Base-by-base conservation (phyloP, 2,113 vertebrate species). In the Microtus ochrogaster region DNA sequence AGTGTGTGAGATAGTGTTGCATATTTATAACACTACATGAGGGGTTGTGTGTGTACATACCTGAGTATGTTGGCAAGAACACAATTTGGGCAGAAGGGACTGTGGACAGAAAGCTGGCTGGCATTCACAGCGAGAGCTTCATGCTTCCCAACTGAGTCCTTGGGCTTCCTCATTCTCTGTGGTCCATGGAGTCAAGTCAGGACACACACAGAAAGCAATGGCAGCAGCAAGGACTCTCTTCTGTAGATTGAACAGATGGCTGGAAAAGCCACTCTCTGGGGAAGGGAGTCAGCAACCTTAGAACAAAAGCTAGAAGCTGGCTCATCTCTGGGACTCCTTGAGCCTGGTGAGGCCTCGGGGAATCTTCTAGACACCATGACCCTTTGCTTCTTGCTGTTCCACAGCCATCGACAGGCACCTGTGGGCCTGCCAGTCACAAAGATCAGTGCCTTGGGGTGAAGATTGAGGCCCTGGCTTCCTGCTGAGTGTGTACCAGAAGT, bases 381-480 rank as follows among this genome's bases (percentile, higher is more conserved):
- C 63, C 12, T 3, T 70, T 93, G 66, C 47, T 30, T 9, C 63
- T 17, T 22, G 14, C 70, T 26, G 11, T 65, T 26, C 22, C 72
- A 39, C 83, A 14, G 70, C 5, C 22, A 2, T 72, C 8, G 1
- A 4, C 61, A 47, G 12, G 39, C 33, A 14, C 47, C 63, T 2
- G 3, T 0, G 26, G 13, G n/a, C 52, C 78, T 47, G 19, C 30
- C 72, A 2, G 24, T 72, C 28, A 3, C 41, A 36, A 26, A 0
- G 19, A 65, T 52, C 41, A 24, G 0, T 0, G 24, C 77, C 65
- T 78, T 44, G 0, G 1, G 12, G 28, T 63, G 39, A 52, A 24
- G 33, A 24, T 73, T 0, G 28, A 74, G 66, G 79, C 49, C 36
- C 73, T 55, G 68, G 82, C 77, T 92, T 89, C 86, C 63, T n/a